These are phyloP conservation scores for Harpegnathos saltator DNA, from an alignment of 1,140 invertebrate species.

Conservation along the genomic window DNA sequence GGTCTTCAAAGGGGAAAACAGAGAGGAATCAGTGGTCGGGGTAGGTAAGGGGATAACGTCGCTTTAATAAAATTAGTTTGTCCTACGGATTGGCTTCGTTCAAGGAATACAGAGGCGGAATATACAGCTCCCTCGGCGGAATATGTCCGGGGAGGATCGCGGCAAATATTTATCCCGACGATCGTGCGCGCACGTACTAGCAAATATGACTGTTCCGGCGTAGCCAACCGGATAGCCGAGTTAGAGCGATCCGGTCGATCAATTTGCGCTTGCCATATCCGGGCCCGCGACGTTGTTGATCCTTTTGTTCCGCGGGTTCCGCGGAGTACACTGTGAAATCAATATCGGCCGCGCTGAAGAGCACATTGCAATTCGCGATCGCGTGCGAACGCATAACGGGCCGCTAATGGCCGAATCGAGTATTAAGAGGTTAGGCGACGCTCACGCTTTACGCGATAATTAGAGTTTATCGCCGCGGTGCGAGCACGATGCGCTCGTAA, in stretches of 20 bases:
- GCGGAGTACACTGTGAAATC: too few species aligned
- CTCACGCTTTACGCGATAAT: constrained; percentile 17
- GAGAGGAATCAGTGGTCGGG: constrained; percentile 50
- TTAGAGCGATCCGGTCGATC: constrained; percentile 34
- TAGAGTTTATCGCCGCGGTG: constrained; percentile 33
- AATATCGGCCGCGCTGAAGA: constrained; percentile 1
- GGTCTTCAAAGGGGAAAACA: constrained; percentile 31
- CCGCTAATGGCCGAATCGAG: constrained; percentile 30
- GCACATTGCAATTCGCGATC: constrained; percentile 33
- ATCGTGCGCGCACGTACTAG: constrained; percentile 43
- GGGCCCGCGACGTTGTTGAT: constrained; percentile 32
- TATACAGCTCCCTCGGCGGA: too few species aligned
- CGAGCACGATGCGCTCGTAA: neutral
- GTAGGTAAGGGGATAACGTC: too few species aligned
- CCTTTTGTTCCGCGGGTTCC: constrained; percentile 45
- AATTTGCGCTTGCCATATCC: constrained; percentile 39
- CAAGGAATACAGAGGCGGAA: constrained; percentile 36
- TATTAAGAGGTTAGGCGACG: constrained; percentile 10
- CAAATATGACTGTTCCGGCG: constrained; percentile 46
- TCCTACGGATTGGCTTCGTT: constrained; percentile 65
- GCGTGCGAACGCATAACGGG: constrained; percentile 31
- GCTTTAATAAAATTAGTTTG: constrained; percentile 82
- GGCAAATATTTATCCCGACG: constrained; percentile 53
- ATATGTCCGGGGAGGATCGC: neutral
- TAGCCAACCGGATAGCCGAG: constrained; percentile 27